Conservation (phyloP, 2,113 vertebrate genomes). For the Rana temporaria region DNA sequence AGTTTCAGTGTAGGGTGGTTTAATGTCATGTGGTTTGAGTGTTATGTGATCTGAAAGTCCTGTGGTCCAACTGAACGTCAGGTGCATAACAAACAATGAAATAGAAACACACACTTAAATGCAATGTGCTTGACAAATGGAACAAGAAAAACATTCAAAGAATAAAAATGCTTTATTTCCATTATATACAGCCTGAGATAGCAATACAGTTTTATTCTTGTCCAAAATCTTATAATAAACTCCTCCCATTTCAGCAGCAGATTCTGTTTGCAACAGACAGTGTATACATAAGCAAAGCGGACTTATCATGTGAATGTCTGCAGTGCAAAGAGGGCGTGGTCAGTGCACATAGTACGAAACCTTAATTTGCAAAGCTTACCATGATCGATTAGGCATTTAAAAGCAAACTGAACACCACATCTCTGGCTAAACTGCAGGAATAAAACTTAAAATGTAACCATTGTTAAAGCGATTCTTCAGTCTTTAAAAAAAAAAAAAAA, state of each 20-base stretch:
- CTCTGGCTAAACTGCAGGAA: no score
- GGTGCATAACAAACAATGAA: neutral
- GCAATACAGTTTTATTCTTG: conserved; percentile 19
- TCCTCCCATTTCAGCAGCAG: conserved; percentile 33
- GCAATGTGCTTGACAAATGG: neutral
- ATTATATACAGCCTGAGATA: conserved; percentile 63
- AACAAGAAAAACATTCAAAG: conserved; percentile 60
- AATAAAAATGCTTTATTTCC: conserved; percentile 74
- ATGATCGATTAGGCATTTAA: no score
- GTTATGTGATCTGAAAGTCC: no score
- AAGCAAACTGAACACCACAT: no score
- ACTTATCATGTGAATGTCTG: neutral
- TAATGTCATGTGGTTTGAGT: no score
- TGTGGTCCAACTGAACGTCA: no score
- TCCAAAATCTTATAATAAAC: neutral
- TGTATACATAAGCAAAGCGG: conserved; percentile 11
- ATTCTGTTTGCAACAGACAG: conserved; percentile 59
- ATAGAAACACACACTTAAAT: neutral
- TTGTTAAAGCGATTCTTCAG: no score
- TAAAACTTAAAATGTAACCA: no score
- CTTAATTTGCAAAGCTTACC: no score
- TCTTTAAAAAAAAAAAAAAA: no score
- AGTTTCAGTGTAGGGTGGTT: no score
- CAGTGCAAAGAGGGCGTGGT: neutral
- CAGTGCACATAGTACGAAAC: no score